Evolutionary conservation across 2,113 vertebrate genomes (phyloP), one percentile per base, ranked within the genome.

Genomic region (Thunnus thynnus): DNA sequence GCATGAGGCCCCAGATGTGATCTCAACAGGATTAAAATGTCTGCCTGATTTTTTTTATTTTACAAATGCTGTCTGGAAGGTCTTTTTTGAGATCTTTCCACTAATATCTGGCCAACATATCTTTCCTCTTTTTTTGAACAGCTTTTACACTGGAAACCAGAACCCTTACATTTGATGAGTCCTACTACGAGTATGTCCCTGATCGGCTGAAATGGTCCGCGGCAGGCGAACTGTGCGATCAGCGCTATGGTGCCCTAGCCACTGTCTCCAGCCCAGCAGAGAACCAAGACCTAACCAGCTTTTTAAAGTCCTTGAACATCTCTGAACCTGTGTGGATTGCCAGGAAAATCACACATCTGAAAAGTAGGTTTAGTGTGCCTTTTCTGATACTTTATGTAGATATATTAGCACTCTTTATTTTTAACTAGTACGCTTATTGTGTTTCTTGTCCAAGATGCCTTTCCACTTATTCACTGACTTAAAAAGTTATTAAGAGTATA

Each of bases 281-380:
- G 65, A 91, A 85, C 47, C 83, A 52, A 80, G 80, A 91, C 55
- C 73, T 95, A 3, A 85, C 76, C 54, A 82, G 11, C 57, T 94
- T 93, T 78, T 87, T 96, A 16, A 89, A 81, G 27, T 94, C 94
- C 32, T 20, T 93, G 27, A 94, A 95, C 72, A 90, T 95, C 84
- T 91, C 91, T 52, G 85, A 94, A 55, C 71, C 92, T 25, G 92
- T 95, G 44, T 96, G 95, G 95, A 92, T 95, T 68, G 91, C 82
- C 82, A 86, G 72, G 67, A 91, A 85, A 78, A 67, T 57, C 20
- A 32, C 83, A 48, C 81, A 72, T 52, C 58, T 51, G 41, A 86
- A 64, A 75, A 91, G 95, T 95, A 90, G 80, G 92, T 92, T 57
- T 10, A 60, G 5, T 71, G 9, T 72, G 20, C 58, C 20, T 44